A percentile compares a stretch with the other conserved stretches of the same genome.
These are phyloP conservation scores for Heliocidaris tuberculata DNA, from an alignment of 35 echinoderm and acorn worm genomes.

Conservation along the genomic window DNA sequence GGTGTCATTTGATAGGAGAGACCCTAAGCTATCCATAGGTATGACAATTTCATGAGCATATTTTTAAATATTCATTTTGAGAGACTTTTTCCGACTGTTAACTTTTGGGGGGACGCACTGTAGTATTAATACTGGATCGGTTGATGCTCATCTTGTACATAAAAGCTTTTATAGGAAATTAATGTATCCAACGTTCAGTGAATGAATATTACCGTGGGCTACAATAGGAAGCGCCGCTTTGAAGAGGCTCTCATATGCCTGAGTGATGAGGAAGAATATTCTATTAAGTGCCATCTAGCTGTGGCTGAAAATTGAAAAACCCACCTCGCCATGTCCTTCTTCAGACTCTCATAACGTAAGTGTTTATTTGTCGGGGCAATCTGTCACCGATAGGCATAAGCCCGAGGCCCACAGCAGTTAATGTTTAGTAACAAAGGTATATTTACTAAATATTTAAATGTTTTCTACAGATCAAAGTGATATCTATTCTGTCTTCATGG, in stretches of 20 bases:
- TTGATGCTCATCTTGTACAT: background rate
- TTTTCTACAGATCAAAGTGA: background rate
- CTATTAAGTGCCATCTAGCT: background rate
- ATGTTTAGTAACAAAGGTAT: background rate
- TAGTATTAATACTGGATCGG: background rate
- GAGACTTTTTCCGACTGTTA: too few relatives aligned
- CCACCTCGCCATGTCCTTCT: background rate
- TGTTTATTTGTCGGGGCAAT: background rate
- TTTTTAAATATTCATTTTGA: too few relatives aligned
- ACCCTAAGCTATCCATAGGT: too few relatives aligned
- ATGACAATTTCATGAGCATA: too few relatives aligned
- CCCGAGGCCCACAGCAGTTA: background rate
- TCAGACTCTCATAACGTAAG: background rate
- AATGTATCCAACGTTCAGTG: background rate
- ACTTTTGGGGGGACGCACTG: too few relatives aligned
- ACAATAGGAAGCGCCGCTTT: background rate
- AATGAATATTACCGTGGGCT: background rate
- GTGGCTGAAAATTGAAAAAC: background rate
- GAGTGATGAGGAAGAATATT: background rate
- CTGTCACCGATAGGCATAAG: background rate
- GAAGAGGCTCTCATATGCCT: background rate
- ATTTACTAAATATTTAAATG: too few relatives aligned
- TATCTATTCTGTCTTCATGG: background rate
- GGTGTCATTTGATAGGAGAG: too few relatives aligned
- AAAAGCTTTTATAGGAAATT: background rate